phyloP scores from a whole-genome alignment of 2,113 vertebrate genomes.

The Nestor notabilis region DNA sequence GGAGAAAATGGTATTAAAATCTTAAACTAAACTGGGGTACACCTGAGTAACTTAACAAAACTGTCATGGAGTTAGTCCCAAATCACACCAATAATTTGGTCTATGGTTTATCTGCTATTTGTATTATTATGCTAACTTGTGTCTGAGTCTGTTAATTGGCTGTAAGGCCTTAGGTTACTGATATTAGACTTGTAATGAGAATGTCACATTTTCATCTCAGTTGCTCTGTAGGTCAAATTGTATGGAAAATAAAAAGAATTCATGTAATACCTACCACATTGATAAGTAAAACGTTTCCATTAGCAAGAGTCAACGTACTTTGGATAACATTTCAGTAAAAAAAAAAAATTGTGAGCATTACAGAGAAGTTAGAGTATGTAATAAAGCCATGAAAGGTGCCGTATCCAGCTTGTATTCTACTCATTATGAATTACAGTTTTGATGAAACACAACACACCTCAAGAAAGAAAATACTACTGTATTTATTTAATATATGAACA shows the following conservation, averaged over 20 bases:
- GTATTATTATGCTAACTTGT: background rate
- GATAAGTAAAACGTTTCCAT: background rate
- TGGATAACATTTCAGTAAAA: background rate
- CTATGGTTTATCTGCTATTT: background rate
- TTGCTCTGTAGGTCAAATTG: background rate
- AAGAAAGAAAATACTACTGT: background rate
- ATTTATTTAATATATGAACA: background rate
- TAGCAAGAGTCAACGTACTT: background rate
- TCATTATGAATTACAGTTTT: background rate
- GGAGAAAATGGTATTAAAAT: background rate
- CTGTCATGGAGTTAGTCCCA: background rate
- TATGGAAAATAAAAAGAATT: background rate
- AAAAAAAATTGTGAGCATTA: background rate
- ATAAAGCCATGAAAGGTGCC: background rate
- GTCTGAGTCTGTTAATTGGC: background rate
- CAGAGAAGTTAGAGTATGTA: background rate
- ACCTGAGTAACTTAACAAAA: background rate
- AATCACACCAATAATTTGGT: background rate
- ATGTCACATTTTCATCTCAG: background rate
- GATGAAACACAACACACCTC: background rate
- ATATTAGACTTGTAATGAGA: background rate
- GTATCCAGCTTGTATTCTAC: background rate
- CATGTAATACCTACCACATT: background rate
- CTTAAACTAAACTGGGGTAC: background rate
- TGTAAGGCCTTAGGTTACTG: background rate